These are phyloP conservation scores for Leistus spinibarbis DNA, from an alignment of 2,888 invertebrate species.

Conservation along the genomic window DNA sequence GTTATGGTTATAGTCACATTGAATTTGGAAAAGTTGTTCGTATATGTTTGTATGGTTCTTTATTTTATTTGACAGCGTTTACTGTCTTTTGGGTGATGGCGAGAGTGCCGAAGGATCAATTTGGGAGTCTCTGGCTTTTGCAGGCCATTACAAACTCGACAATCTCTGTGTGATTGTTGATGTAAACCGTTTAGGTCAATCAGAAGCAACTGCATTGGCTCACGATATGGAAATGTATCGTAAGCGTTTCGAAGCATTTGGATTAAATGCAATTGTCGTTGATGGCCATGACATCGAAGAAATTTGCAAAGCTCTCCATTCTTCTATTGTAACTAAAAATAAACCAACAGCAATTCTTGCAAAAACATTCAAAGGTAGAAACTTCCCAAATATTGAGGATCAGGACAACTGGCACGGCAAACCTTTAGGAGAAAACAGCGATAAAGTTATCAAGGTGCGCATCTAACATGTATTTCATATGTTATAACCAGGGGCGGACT, in stretches of 20 bases:
- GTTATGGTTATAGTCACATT: too few relatives aligned
- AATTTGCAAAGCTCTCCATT: constrained; percentile 86
- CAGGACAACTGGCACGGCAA: constrained; percentile 98
- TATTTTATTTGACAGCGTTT: constrained; percentile 70
- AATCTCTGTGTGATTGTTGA: constrained; percentile 97
- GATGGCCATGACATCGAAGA: constrained; percentile 97
- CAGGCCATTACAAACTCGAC: constrained; percentile 92
- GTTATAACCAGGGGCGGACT: neutral
- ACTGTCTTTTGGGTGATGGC: constrained; percentile 96
- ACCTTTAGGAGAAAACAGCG: constrained; percentile 83
- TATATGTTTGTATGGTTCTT: constrained; percentile 1
- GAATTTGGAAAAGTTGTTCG: too few relatives aligned
- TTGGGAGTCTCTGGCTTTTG: constrained; percentile 97
- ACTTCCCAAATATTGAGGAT: constrained; percentile 90
- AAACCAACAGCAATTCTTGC: constrained; percentile 93
- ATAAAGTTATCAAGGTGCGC: constrained; percentile 66
- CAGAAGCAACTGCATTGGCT: constrained; percentile 91
- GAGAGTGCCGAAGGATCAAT: constrained; percentile 98
- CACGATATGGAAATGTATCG: constrained; percentile 90
- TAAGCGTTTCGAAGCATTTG: constrained; percentile 86
- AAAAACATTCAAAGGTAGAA: constrained; percentile 94
- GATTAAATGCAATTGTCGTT: constrained; percentile 87
- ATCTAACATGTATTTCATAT: neutral
- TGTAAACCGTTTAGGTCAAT: constrained; percentile 96
- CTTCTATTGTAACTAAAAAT: constrained; percentile 74